Percentiles rank a stretch among this genome's conserved stretches.
Conservation (phyloP, 2,888 invertebrate genomes). For the Parasteatoda lunata region DNA sequence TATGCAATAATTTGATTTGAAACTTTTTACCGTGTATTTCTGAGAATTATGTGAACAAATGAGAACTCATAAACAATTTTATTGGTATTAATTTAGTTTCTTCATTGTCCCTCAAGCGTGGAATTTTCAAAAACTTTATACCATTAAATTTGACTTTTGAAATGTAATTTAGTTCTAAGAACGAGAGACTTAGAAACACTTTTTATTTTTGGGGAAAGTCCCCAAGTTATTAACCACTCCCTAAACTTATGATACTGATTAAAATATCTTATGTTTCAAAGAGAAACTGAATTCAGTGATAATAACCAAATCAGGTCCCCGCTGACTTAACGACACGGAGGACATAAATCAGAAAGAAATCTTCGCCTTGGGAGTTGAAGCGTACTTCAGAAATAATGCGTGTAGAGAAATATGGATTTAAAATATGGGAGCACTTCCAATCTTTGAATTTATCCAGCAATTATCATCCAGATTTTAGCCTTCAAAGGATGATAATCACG, state of each 20-base stretch:
- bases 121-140: too few species aligned
- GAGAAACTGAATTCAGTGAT: constrained; percentile 7
- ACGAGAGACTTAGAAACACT: too few species aligned
- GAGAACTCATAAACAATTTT: too few species aligned
- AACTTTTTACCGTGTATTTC: too few species aligned
- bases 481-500: too few species aligned
- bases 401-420: not conserved
- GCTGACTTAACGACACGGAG: constrained; percentile 8
- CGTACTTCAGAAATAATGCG: constrained; percentile 15
- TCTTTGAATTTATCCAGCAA: not conserved
- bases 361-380: constrained; percentile 12
- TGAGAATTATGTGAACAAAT: too few species aligned
- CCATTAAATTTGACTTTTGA: not conserved
- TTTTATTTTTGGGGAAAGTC: not conserved
- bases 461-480: not conserved
- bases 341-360: constrained; percentile 14
- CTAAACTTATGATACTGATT: constrained; percentile 15
- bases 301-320: constrained; percentile 15
- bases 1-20: too few species aligned
- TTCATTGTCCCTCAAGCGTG: too few species aligned
- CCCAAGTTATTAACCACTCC: not conserved
- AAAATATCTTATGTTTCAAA: constrained; percentile 10
- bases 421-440: not conserved
- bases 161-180: not conserved
- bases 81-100: too few species aligned